Evolutionary conservation across 2,113 vertebrate genomes (phyloP), one percentile per base, ranked within the genome.

Genomic region (Hyperoodon ampullatus): DNA sequence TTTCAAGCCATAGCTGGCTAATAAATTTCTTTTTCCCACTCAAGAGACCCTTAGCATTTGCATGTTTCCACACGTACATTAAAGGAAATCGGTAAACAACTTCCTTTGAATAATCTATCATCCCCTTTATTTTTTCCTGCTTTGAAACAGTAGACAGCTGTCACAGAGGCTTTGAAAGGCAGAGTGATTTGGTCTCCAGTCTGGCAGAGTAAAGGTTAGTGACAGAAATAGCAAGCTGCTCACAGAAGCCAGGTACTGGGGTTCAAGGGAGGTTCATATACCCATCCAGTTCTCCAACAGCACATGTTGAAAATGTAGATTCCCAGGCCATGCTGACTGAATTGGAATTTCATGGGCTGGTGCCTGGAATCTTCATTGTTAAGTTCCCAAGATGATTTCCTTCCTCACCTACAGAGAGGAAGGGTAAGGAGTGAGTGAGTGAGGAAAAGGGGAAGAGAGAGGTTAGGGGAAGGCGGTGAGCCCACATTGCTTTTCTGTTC

Each of bases 71-170:
- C 30, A 88, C 47, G 65, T 14, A 71, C 65, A 58, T 88, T 90
- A 91, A 86, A 95, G 65, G 55, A 96, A 94, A 95, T 85, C 91
- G 88, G 47, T 58, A 74, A 66, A 65, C 15, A 72, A 10, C 44
- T 90, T 92, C 15, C 8, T 75, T 65, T 82, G 74, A 44, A 33
- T 91, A 42, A 78, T 63, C 23, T 89, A 23, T 33, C 39, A 71
- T 21, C 7, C 1, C 11, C 6, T 75, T 93, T 66, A 66, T 74
- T 44, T 90, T 88, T 93, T 88, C 58, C n/a, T 91, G 55, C 70
- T 95, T 93, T 94, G 86, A 91, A 53, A 61, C 14, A n/a, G 12
- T 68, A 33, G n/a, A 47, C 35, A 9, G 5, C 61, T 85, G 30
- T 55, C 50, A 10, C 3, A 77, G 47, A 89, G 82, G 47, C 44